Conservation (phyloP, 2,797 vertebrate genomes). For the Molossus molossus region DNA sequence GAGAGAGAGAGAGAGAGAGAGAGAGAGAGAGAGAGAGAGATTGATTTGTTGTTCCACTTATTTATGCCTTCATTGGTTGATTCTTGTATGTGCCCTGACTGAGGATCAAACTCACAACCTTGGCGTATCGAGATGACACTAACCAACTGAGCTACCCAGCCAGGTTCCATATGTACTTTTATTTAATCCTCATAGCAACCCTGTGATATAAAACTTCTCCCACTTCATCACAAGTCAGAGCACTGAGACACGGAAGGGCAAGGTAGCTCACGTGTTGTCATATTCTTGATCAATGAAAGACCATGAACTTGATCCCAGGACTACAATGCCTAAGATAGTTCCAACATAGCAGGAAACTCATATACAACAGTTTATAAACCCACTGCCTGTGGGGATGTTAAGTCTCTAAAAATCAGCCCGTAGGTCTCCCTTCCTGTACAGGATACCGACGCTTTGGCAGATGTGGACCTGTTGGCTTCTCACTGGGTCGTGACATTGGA, state of each 20-base stretch:
- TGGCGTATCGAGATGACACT: background rate
- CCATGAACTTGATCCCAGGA: background rate
- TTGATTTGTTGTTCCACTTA: too few species aligned
- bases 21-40: too few species aligned
- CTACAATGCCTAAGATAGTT: background rate
- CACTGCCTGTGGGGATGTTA: background rate
- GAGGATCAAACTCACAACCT: background rate
- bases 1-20: background rate
- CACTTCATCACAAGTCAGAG: background rate
- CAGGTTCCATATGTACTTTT: background rate
- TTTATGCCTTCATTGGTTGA: background rate
- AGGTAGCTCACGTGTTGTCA: background rate
- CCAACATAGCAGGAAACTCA: background rate
- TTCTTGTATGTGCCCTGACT: background rate
- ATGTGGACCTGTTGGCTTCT: fast-evolving
- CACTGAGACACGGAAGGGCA: fast-evolving
- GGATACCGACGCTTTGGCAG: fast-evolving
- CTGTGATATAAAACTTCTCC: background rate
- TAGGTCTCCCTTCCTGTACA: background rate
- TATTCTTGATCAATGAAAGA: background rate
- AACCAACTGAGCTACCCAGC: background rate
- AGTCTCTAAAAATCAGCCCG: background rate
- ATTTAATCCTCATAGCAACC: background rate
- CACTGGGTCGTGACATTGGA: background rate
- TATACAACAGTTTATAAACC: too few species aligned